These are phyloP conservation scores for Drosophila eugracilis DNA, from an alignment of 1,140 invertebrate species.

Conservation along the genomic window DNA sequence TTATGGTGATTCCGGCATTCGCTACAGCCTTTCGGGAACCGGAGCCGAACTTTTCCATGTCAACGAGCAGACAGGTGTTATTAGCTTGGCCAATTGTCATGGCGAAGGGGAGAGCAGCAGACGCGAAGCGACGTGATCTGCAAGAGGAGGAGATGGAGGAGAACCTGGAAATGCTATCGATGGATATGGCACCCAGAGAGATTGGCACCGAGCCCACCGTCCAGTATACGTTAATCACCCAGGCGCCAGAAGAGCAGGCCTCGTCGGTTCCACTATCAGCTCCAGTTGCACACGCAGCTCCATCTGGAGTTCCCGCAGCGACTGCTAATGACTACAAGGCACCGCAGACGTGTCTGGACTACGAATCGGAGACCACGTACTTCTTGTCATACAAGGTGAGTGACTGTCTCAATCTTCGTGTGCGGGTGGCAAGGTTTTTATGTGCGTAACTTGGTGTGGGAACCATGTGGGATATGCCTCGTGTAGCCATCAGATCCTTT, in stretches of 20 bases:
- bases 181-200: slow-evolving; percentile 52
- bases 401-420: slow-evolving; percentile 46
- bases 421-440: slow-evolving; percentile 26
- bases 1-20: slow-evolving; percentile 90
- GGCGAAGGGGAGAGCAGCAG: slow-evolving; percentile 50
- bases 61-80: slow-evolving; percentile 91
- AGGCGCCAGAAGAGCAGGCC: slow-evolving; percentile 42
- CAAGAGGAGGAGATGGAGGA: slow-evolving; percentile 49
- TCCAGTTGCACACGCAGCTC: slow-evolving; percentile 10
- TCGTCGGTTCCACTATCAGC: slow-evolving; percentile 14
- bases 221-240: slow-evolving; percentile 76
- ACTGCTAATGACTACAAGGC: slow-evolving; percentile 71
- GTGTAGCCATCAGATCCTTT: slow-evolving; percentile 5
- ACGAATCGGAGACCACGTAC: slow-evolving; percentile 92
- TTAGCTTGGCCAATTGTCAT: slow-evolving; percentile 92
- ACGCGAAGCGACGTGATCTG: slow-evolving; percentile 71
- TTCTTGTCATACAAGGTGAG: slow-evolving; percentile 93
- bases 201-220: slow-evolving; percentile 77
- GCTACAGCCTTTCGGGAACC: slow-evolving; percentile 93
- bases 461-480: slow-evolving; percentile 8
- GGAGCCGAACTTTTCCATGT: slow-evolving; percentile 93
- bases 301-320: slow-evolving; percentile 36
- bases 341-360: slow-evolving; percentile 90
- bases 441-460: slow-evolving; percentile 15
- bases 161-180: slow-evolving; percentile 60